Percentiles rank a stretch among this genome's conserved stretches.
Evolutionary conservation across 2,113 vertebrate species (phyloP).

Genomic region (Nipponia nippon): DNA sequence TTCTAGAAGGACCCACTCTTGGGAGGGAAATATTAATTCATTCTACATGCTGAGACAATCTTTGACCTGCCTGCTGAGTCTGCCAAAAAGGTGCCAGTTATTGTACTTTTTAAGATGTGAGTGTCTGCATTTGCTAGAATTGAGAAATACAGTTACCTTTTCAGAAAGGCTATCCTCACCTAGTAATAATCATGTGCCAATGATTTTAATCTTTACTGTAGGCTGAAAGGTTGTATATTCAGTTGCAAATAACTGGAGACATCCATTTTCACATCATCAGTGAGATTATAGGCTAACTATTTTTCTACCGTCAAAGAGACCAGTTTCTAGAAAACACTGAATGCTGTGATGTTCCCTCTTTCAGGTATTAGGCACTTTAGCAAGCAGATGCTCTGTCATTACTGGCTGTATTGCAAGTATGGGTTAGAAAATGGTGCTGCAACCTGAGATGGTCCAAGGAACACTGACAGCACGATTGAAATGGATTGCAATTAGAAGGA

Average conservation of each 20-base stretch:
- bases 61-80: constrained; percentile 55
- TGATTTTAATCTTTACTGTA: not conserved
- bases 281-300: not conserved
- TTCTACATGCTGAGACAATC: constrained; percentile 49
- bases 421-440: not conserved
- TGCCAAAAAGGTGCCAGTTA: constrained; percentile 54
- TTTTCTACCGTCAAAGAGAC: not conserved
- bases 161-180: not conserved
- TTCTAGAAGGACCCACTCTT: constrained; percentile 42
- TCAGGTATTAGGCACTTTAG: not conserved
- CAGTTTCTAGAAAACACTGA: not conserved
- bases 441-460: not conserved
- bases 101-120: not conserved
- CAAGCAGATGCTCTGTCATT: not conserved
- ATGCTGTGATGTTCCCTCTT: not conserved
- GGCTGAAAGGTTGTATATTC: not conserved
- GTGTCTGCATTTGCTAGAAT: constrained; percentile 9
- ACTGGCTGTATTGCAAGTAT: not conserved
- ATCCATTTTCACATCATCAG: not conserved
- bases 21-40: constrained; percentile 31
- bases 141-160: constrained; percentile 31
- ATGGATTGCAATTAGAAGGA: not conserved
- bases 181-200: not conserved
- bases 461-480: not conserved
- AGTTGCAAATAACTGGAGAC: not conserved